These are phyloP conservation scores for Eupithecia insigniata DNA, from an alignment of 2,888 invertebrate genomes.

Conservation along the genomic window DNA sequence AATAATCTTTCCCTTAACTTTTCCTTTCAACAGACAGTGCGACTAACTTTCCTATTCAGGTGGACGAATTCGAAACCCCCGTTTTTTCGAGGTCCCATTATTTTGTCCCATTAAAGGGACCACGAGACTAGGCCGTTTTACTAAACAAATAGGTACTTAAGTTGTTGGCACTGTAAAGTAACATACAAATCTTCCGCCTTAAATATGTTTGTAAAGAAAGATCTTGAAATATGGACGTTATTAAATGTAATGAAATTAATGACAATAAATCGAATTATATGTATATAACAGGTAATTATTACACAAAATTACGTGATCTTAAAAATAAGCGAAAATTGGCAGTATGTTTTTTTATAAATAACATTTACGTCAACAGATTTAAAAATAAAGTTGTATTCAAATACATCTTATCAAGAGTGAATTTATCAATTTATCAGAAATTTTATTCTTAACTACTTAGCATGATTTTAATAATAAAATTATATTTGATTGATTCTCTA, in stretches of 20 bases:
- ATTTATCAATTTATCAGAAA: background rate
- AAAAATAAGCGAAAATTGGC: constrained; percentile 60
- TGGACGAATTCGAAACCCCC: background rate
- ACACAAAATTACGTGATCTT: constrained; percentile 22
- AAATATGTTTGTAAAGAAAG: background rate
- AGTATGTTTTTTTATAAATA: constrained; percentile 50
- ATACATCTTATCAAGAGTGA: background rate
- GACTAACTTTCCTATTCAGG: background rate
- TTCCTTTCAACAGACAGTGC: background rate
- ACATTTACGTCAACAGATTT: background rate
- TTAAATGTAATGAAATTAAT: background rate
- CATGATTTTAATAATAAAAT: background rate
- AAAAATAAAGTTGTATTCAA: background rate
- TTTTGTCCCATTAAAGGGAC: no score
- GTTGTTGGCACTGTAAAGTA: background rate
- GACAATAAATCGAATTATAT: constrained; percentile 2
- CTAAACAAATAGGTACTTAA: background rate
- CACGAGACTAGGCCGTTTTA: background rate
- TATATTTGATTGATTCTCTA: background rate
- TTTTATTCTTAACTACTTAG: background rate
- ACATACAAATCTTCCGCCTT: background rate
- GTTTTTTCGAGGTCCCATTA: no score
- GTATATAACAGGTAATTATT: background rate
- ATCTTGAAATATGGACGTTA: background rate
- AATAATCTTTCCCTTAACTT: background rate